Conservation (phyloP, 2,888 invertebrate genomes). For the Ormia ochracea region DNA sequence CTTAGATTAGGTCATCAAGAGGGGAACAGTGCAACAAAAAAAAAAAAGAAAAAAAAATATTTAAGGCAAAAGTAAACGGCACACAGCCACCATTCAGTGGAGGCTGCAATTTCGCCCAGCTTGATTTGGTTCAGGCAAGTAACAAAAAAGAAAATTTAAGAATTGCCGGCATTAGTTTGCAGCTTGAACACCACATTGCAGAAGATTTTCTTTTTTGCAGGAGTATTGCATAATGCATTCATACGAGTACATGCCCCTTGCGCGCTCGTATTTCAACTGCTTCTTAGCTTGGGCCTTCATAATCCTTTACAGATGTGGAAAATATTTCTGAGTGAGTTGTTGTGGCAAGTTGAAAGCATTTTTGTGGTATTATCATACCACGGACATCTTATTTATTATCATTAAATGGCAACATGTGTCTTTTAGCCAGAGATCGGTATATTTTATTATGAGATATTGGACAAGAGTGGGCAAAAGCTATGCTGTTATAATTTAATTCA, state of each 20-base stretch:
- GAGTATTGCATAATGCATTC: background rate
- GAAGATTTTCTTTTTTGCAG: background rate
- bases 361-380: conserved; percentile 36
- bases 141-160: background rate
- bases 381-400: conserved; percentile 37
- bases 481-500: conserved; percentile 3
- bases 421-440: background rate
- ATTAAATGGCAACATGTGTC: background rate
- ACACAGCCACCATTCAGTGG: background rate
- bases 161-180: conserved; percentile 32
- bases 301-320: conserved; percentile 42
- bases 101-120: conserved; percentile 26
- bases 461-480: conserved; percentile 5
- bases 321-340: conserved; percentile 14
- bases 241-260: background rate
- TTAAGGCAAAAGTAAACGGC: background rate
- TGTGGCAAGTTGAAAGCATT: conserved; percentile 1
- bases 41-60: background rate
- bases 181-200: conserved; percentile 25
- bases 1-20: conserved; percentile 51
- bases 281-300: conserved; percentile 26
- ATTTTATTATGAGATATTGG: conserved; percentile 31
- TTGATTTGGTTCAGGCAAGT: no score
- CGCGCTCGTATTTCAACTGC: conserved; percentile 24
- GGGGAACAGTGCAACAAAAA: background rate